Evolutionary conservation across 2,888 invertebrate genomes (phyloP), one percentile per base, ranked within the genome.

Genomic region (Metacarcinus magister): DNA sequence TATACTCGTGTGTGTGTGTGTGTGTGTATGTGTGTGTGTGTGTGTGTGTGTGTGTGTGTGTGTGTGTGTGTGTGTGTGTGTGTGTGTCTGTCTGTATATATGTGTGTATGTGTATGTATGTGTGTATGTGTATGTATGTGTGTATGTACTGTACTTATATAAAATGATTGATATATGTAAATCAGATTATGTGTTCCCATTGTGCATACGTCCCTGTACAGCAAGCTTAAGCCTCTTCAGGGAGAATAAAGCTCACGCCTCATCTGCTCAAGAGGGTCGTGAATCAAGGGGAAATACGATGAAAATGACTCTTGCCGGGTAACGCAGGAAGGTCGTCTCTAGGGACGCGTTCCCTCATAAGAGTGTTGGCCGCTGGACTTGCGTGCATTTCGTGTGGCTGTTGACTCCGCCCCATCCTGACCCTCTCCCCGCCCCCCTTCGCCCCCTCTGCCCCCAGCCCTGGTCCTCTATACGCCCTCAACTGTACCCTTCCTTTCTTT

Each of bases 171-270:
- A 67, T 3, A 16, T 7, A 19, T 8, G 39, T 60, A 93, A 93
- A 93, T 93, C 93, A 93, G 39, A 93, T 7, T 60, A 93, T 93
- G 39, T n/a, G 19, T 39, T 67, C 67, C 48, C 43, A 93, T 93
- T 23, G 93, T 67, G 93, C 93, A 93, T 93, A 93, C 60, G 28
- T 43, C 93, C 67, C 67, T 67, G 93, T 32, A 93, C 54, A 60
- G 19, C 23, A 43, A 23, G 39, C 67, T 67, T 93, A 23, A 32
- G 43, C 93, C 16, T 23, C 7, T 19, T 43, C 39, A 67, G n/a
- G 28, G n/a, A 10, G 28, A 32, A n/a, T 23, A 19, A 39, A 32
- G 39, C 8, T 48, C n/a, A 2, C 32, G 19, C 48, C 60, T n/a
- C 39, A 16, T 43, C 28, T 32, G 13, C 39, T 7, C 39, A 13